Percentiles rank a stretch among this genome's conserved stretches.
phyloP scores from a whole-genome alignment of 2,888 invertebrate genomes.

The Agrotis exclamationis region DNA sequence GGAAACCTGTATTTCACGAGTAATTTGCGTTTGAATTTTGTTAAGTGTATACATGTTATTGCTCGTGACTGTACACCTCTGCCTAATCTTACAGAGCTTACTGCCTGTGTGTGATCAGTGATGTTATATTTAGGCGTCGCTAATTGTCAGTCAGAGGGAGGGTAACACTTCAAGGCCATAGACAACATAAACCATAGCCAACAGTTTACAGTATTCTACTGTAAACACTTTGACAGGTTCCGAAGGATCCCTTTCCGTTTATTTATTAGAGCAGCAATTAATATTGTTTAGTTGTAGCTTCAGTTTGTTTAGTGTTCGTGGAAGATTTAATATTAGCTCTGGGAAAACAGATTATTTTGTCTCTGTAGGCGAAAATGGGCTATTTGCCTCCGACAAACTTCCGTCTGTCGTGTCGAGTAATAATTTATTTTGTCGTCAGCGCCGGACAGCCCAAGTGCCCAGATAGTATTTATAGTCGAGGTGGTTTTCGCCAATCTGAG shows the following conservation, averaged over 20 bases:
- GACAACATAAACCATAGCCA: constrained; percentile 2
- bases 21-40: too few relatives aligned
- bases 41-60: too few relatives aligned
- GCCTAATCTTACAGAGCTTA: too few relatives aligned
- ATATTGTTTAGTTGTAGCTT: constrained; percentile 10
- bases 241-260: not conserved
- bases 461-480: too few relatives aligned
- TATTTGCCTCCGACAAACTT: not conserved
- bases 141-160: not conserved
- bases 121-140: too few relatives aligned
- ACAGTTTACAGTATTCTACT: not conserved
- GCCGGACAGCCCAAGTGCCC: too few relatives aligned
- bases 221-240: constrained; percentile 23
- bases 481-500: too few relatives aligned
- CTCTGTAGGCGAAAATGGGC: not conserved
- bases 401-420: not conserved
- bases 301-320: constrained; percentile 2
- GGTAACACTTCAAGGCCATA: not conserved
- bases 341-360: not conserved
- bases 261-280: constrained; percentile 10
- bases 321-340: not conserved
- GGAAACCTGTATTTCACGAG: too few relatives aligned
- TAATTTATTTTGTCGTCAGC: not conserved
- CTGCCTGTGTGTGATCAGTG: too few relatives aligned
- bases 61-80: too few relatives aligned